A percentile compares a stretch with the other conserved stretches of the same genome.
Evolutionary conservation across 1,140 invertebrate species (phyloP).

Genomic region (Ceratitis capitata): DNA sequence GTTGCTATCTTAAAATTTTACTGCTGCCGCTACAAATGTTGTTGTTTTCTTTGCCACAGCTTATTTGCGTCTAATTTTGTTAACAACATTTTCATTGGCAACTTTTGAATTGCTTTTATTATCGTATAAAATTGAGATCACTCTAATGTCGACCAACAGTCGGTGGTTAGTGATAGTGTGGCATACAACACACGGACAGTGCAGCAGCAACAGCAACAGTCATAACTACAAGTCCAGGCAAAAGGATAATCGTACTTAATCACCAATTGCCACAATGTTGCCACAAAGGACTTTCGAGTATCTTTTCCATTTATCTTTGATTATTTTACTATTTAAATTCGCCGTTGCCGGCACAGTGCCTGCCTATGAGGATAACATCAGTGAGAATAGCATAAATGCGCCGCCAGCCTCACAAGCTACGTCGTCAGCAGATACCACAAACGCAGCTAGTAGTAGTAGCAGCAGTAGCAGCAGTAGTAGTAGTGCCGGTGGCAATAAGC

Average conservation of each 20-base stretch:
- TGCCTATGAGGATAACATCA: slow-evolving; percentile 1
- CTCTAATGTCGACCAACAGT: slow-evolving; percentile 38
- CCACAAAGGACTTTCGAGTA: slow-evolving; percentile 57
- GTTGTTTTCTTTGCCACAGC: background rate
- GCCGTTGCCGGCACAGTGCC: slow-evolving; percentile 52
- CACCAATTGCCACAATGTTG: slow-evolving; percentile 47
- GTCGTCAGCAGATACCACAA: too few species aligned
- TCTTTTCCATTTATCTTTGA: slow-evolving; percentile 54
- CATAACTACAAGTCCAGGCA: background rate
- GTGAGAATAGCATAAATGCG: slow-evolving; percentile 23
- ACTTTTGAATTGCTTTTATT: slow-evolving; percentile 15
- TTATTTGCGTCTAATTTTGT: background rate
- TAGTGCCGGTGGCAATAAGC: background rate
- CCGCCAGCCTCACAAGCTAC: slow-evolving; percentile 40
- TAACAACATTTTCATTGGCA: background rate
- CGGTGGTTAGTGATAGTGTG: background rate
- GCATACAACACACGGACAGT: background rate
- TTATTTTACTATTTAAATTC: slow-evolving; percentile 56
- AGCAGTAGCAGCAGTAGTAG: slow-evolving; percentile 37
- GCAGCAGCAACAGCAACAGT: background rate
- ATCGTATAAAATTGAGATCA: slow-evolving; percentile 42
- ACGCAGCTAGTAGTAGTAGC: too few species aligned
- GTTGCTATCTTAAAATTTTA: background rate
- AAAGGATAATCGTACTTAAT: background rate
- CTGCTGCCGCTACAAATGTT: background rate